Evolutionary conservation across 2,113 vertebrate species (phyloP).

Genomic region (Pipra filicauda): DNA sequence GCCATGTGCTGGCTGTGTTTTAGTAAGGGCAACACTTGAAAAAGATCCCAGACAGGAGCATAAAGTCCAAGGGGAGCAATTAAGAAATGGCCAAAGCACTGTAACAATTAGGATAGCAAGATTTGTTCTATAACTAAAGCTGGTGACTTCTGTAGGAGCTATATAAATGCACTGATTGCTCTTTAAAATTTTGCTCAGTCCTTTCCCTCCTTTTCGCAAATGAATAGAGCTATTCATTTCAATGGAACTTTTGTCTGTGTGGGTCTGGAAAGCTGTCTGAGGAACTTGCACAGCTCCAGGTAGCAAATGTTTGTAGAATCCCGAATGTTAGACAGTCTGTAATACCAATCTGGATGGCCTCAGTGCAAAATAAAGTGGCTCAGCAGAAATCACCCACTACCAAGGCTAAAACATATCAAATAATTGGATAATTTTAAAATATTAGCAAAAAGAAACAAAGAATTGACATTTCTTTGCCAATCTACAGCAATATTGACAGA

Average conservation of each 20-base stretch:
- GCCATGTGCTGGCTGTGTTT: slow-evolving; percentile 39
- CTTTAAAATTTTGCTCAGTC: slow-evolving; percentile 44
- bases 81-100: slow-evolving; percentile 26
- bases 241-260: slow-evolving; percentile 53
- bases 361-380: not conserved
- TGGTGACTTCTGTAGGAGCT: slow-evolving; percentile 48
- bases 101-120: slow-evolving; percentile 33
- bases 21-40: not conserved
- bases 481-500: not conserved
- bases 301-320: slow-evolving; percentile 67
- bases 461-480: not conserved
- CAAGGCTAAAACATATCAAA: not conserved
- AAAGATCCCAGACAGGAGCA: not conserved
- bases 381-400: not conserved
- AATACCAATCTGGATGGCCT: not conserved
- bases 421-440: not conserved
- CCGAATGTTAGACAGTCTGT: not conserved
- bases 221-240: slow-evolving; percentile 77
- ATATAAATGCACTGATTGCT: slow-evolving; percentile 47
- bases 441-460: not conserved
- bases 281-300: slow-evolving; percentile 44
- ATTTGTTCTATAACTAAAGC: slow-evolving; percentile 49
- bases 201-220: not conserved
- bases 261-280: slow-evolving; percentile 62
- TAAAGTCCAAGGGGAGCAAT: slow-evolving; percentile 28